These are phyloP conservation scores for Nymphalis polychloros DNA, from an alignment of 2,888 invertebrate species.

Conservation along the genomic window DNA sequence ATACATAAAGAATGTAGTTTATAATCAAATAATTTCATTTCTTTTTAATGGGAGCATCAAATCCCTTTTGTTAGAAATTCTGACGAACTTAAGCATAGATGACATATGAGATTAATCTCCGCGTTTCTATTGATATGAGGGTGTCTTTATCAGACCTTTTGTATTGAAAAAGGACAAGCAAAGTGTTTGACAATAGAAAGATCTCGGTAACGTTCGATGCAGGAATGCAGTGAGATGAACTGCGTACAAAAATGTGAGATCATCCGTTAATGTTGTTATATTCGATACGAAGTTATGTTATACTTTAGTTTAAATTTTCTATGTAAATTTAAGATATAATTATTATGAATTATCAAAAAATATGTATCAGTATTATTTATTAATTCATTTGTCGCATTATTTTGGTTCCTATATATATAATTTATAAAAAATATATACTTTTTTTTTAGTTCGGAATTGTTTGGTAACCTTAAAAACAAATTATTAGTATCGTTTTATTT, in stretches of 20 bases:
- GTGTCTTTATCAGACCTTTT: conserved; percentile 40
- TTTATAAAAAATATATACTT: neutral
- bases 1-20: neutral
- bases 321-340: too few species aligned
- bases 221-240: conserved; percentile 32
- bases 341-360: too few species aligned
- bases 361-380: too few species aligned
- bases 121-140: conserved; percentile 30
- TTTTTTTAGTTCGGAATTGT: neutral
- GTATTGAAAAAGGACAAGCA: conserved; percentile 39
- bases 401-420: too few species aligned
- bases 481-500: too few species aligned
- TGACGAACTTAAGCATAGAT: conserved; percentile 9
- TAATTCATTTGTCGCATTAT: too few species aligned
- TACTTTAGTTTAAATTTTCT: neutral
- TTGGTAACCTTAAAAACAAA: too few species aligned
- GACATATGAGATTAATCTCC: conserved; percentile 22
- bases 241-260: conserved; percentile 7
- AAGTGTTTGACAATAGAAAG: conserved; percentile 46
- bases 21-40: conserved; percentile 4
- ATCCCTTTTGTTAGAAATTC: neutral
- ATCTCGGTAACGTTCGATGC: conserved; percentile 25
- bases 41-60: neutral
- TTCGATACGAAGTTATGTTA: neutral
- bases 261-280: conserved; percentile 16